phyloP scores from a whole-genome alignment of 1,140 invertebrate species.

The Drosophila nikananu region DNA sequence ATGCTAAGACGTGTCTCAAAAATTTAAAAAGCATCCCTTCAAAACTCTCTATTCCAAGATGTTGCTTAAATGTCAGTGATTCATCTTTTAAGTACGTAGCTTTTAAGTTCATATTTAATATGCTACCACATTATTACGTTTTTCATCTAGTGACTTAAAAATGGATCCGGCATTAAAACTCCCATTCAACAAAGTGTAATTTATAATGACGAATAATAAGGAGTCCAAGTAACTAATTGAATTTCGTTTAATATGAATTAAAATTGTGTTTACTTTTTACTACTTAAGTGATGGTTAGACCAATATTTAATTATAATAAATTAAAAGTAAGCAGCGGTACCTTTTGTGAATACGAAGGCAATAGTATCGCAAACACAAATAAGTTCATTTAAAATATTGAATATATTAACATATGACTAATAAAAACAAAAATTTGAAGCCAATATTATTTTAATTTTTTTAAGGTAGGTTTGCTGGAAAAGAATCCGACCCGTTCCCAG shows the following conservation, averaged over 20 bases:
- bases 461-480: no score
- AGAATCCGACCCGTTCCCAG: no score
- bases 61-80: background rate
- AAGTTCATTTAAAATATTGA: no score
- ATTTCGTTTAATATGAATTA: background rate
- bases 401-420: no score
- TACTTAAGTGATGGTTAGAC: background rate
- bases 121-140: background rate
- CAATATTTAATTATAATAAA: background rate
- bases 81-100: background rate
- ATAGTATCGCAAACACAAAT: no score
- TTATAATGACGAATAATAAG: background rate
- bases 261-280: background rate
- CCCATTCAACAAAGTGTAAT: background rate
- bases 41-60: background rate
- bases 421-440: no score
- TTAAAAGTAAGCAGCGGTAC: background rate
- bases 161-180: background rate
- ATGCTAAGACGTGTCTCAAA: slow-evolving; percentile 20
- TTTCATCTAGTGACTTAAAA: background rate
- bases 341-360: no score
- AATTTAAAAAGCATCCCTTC: slow-evolving; percentile 18
- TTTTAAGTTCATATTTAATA: background rate
- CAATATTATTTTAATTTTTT: no score
- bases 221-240: background rate